Conservation (phyloP, 1,140 invertebrate genomes). For the Atopsyche davidsoni region DNA sequence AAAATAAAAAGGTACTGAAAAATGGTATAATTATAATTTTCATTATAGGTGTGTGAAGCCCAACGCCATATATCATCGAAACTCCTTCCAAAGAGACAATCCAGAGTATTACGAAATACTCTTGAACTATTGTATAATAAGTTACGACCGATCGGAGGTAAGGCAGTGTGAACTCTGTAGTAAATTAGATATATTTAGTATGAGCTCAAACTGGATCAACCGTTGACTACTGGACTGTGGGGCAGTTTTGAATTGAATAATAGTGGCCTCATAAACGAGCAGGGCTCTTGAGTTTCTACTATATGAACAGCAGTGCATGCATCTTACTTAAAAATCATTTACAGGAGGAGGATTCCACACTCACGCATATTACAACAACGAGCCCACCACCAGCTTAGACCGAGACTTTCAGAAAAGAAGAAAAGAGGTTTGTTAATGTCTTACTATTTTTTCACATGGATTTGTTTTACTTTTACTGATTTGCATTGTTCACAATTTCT, state of each 20-base stretch:
- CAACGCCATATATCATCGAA: conserved; percentile 78
- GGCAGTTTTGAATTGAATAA: no score
- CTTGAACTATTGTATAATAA: conserved; percentile 40
- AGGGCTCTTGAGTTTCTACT: no score
- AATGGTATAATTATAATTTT: conserved; percentile 6
- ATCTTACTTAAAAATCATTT: not conserved
- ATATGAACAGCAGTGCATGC: no score
- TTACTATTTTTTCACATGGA: no score
- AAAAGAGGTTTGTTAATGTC: conserved; percentile 48
- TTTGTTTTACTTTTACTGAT: conserved; percentile 2
- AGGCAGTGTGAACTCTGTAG: conserved; percentile 14
- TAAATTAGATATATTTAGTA: not conserved
- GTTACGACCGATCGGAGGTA: conserved; percentile 48
- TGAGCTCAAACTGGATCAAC: no score
- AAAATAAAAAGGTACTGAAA: no score
- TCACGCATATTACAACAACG: conserved; percentile 42
- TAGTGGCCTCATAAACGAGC: no score
- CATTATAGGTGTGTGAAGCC: conserved; percentile 74
- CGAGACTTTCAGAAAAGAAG: conserved; percentile 54
- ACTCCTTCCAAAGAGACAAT: conserved; percentile 83
- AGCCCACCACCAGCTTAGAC: conserved; percentile 53
- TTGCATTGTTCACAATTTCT: conserved; percentile 2
- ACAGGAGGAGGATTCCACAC: conserved; percentile 28
- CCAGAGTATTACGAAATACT: conserved; percentile 64
- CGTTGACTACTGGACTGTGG: no score